A percentile compares a stretch with the other conserved stretches of the same genome.
Conservation (phyloP, 2,113 vertebrate genomes). For the Crotalus viridis region DNA sequence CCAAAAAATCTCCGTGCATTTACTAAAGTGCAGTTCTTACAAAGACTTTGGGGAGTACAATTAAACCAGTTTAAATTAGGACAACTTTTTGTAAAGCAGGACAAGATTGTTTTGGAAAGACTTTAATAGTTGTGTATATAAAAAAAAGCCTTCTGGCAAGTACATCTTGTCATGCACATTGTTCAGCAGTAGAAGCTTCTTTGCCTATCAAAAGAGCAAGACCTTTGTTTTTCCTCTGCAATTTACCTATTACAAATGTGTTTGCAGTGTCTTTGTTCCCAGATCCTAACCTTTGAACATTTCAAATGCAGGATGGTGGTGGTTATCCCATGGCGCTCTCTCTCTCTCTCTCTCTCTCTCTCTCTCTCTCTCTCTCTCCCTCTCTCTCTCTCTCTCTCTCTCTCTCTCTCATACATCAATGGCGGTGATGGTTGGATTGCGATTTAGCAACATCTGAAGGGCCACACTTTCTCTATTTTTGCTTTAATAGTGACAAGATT, state of each 20-base stretch:
- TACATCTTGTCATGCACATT: not conserved
- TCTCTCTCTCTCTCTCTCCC: too few relatives aligned
- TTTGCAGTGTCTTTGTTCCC: not conserved
- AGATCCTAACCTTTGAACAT: not conserved
- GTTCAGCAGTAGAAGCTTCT: not conserved
- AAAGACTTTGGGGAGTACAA: not conserved
- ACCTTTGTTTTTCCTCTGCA: not conserved
- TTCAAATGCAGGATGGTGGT: not conserved
- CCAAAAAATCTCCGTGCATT: not conserved
- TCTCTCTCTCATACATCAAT: too few relatives aligned
- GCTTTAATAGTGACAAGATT: not conserved
- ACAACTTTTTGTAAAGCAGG: not conserved
- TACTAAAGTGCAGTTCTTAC: not conserved
- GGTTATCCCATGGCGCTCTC: not conserved
- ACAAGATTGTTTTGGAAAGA: not conserved
- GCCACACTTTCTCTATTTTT: not conserved
- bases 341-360: too few relatives aligned
- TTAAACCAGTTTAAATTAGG: conserved; percentile 9
- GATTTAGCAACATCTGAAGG: not conserved
- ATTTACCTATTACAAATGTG: not conserved
- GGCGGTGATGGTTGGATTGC: not conserved
- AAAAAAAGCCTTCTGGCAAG: not conserved
- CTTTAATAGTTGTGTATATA: not conserved
- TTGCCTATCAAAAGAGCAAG: not conserved
- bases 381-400: too few relatives aligned